phyloP scores from a whole-genome alignment of 2,797 vertebrate species.

The Lagorchestes hirsutus region DNA sequence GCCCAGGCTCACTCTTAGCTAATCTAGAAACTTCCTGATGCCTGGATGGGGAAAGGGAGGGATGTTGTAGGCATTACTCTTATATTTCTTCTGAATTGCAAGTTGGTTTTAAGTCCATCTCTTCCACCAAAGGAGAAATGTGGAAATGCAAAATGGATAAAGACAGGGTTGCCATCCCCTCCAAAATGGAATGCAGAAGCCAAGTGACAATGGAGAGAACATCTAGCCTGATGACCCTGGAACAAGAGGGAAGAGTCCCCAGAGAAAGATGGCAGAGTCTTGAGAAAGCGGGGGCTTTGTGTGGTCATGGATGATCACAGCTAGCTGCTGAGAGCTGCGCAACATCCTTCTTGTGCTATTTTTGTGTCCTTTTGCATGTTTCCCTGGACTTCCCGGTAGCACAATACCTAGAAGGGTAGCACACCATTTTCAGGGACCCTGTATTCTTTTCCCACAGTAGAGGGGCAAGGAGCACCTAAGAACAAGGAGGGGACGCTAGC shows the following conservation, averaged over 20 bases:
- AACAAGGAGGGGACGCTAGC: not conserved
- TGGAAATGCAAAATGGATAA: not conserved
- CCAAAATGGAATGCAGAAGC: not conserved
- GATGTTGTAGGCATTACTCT: not conserved
- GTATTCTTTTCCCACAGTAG: not conserved
- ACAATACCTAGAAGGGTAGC: not conserved
- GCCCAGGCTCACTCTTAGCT: not conserved
- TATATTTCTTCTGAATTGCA: not conserved
- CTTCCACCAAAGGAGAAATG: not conserved
- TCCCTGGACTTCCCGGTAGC: not conserved
- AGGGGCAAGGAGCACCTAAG: not conserved
- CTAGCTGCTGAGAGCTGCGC: not conserved
- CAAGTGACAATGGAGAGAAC: not conserved
- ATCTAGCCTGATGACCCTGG: not conserved
- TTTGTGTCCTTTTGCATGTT: not conserved
- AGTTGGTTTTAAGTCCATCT: not conserved
- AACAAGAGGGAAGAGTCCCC: not conserved
- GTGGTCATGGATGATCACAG: not conserved
- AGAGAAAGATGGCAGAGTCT: not conserved
- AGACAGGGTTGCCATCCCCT: not conserved
- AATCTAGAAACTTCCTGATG: not conserved
- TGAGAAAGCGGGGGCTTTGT: not conserved
- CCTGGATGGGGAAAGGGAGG: not conserved
- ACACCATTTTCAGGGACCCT: not conserved
- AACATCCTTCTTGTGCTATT: not conserved